These are phyloP conservation scores for Bombyx mandarina DNA, from an alignment of 1,140 invertebrate species.

Conservation along the genomic window DNA sequence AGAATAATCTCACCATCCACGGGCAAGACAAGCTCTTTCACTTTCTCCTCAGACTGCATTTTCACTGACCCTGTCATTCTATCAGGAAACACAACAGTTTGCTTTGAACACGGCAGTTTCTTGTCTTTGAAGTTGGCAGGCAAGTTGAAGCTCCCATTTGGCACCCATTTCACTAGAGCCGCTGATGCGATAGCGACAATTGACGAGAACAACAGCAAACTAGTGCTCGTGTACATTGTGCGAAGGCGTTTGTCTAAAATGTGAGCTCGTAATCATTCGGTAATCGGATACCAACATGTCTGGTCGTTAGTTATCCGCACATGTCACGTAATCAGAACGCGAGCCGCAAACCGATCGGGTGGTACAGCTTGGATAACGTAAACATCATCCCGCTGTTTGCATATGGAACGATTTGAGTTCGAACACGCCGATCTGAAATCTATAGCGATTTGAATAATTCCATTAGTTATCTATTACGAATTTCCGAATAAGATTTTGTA, in stretches of 20 bases:
- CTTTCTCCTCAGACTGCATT: constrained; percentile 27
- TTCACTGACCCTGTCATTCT: constrained; percentile 24
- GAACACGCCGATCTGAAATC: too few relatives aligned
- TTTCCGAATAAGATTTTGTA: too few relatives aligned
- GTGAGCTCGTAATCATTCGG: constrained; percentile 11
- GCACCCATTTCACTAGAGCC: constrained; percentile 41
- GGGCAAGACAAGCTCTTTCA: constrained; percentile 39
- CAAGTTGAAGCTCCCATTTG: constrained; percentile 44
- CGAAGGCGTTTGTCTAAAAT: constrained; percentile 29
- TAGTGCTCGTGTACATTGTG: constrained; percentile 18
- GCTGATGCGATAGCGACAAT: constrained; percentile 19
- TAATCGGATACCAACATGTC: constrained; percentile 51
- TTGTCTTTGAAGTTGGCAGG: constrained; percentile 41
- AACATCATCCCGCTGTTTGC: neutral
- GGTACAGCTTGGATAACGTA: constrained; percentile 3
- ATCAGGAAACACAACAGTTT: constrained; percentile 49
- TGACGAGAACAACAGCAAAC: neutral
- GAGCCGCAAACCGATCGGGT: constrained; percentile 3
- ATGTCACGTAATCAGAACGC: constrained; percentile 18
- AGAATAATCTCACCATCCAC: constrained; percentile 41
- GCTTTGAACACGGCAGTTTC: constrained; percentile 46
- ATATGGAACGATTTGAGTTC: neutral
- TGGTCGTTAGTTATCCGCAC: constrained; percentile 37
- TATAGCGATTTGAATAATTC: too few relatives aligned
- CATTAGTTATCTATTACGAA: too few relatives aligned